Evolutionary conservation across 2,888 invertebrate species (phyloP), one percentile per base, ranked within the genome.

Genomic region (Metallyticus violacea): DNA sequence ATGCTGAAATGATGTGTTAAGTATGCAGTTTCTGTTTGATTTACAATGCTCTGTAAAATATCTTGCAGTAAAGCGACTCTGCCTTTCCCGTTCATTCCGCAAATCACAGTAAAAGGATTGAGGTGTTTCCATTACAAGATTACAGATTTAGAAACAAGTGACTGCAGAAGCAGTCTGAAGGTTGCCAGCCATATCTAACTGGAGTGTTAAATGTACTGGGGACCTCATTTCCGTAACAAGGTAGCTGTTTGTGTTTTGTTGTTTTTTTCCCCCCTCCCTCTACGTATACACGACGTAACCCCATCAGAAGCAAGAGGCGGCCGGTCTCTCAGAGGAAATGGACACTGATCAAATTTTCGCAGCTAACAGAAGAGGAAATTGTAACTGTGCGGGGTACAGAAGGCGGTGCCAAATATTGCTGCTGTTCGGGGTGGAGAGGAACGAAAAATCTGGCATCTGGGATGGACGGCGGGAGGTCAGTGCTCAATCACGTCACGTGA

Each of bases 181-280:
- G 40, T 62, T 62, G 26, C 22, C 7, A 27, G 27, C 79, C 4
- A 26, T 79, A 5, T n/a, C 62, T 85, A 85, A 85, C 85, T 85
- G 85, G 85, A 85, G 79, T 79, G 85, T 85, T 85, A 85, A 85
- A 85, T 85, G 85, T 79, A 30, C 85, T 85, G 79, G 79, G 40
- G 85, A 85, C 85, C 85, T 85, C 85, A 85, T 85, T 85, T 85
- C 85, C 85, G 83, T 83, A 83, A 83, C 83, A 83, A 83, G 83
- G 77, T 83, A 77, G 27, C 83, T 83, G 22, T 26, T 29, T 77
- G 77, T 28, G 28, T 77, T 77, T 83, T 77, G 76, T 83, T 83
- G 83, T 83, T 83, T 83, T 83, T 83, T 83, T 62, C 40, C 40
- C 40, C n/a, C n/a, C n/a, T n/a, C n/a, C n/a, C n/a, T n/a, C 40